Evolutionary conservation across 2,888 invertebrate genomes (phyloP).

Genomic region (Acanthococcus lagerstroemiae): DNA sequence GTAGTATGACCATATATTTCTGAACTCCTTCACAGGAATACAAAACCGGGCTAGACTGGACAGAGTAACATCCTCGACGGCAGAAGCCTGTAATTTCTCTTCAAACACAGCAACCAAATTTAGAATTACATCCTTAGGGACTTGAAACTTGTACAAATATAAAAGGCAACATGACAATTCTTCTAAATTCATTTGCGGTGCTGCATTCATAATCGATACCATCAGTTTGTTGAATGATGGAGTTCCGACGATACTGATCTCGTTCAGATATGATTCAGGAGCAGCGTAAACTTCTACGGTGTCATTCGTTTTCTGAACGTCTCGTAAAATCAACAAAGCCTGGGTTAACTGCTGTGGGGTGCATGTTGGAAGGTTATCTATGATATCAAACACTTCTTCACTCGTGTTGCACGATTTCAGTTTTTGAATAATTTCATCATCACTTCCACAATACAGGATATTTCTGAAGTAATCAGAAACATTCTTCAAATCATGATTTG

Average conservation of each 20-base stretch:
- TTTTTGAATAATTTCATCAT: conserved; percentile 6
- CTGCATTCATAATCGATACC: background rate
- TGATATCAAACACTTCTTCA: conserved; percentile 7
- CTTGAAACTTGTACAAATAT: background rate
- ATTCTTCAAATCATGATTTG: too few relatives aligned
- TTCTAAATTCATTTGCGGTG: background rate
- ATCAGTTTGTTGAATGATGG: conserved; percentile 3
- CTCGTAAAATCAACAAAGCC: conserved; percentile 7
- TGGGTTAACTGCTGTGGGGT: conserved; percentile 2
- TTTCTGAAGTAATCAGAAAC: background rate
- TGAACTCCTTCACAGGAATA: background rate
- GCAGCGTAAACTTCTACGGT: background rate
- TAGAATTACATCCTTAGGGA: background rate
- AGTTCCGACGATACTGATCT: background rate
- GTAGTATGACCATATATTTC: background rate
- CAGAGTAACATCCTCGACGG: background rate
- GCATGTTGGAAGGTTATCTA: background rate
- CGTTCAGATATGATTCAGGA: background rate
- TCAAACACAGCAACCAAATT: background rate
- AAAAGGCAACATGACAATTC: background rate
- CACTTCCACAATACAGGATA: conserved; percentile 9
- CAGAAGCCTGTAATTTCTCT: background rate
- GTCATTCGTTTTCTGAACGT: conserved; percentile 20
- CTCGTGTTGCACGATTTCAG: conserved; percentile 4
- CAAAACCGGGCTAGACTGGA: background rate